Percentiles rank a stretch among this genome's conserved stretches.
These are phyloP conservation scores for Apis laboriosa DNA, from an alignment of 1,140 invertebrate species.

Conservation along the genomic window DNA sequence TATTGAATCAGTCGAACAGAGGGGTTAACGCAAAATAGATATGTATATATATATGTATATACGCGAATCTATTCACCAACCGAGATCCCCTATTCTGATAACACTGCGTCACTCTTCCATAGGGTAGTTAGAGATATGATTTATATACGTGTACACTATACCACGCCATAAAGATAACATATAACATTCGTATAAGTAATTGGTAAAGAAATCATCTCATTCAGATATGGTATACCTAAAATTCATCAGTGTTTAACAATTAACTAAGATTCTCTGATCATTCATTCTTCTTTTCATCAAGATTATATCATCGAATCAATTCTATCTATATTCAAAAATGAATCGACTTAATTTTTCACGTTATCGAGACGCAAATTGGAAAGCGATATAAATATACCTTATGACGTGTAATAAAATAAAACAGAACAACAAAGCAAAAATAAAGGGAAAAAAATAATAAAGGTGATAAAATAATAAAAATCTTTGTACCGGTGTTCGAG, in stretches of 20 bases:
- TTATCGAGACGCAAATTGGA: too few species aligned
- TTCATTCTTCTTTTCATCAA: background rate
- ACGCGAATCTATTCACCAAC: conserved; percentile 55
- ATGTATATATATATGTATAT: conserved; percentile 56
- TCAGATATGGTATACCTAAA: background rate
- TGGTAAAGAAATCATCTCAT: background rate
- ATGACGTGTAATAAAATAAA: too few species aligned
- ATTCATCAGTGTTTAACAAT: background rate
- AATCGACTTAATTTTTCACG: too few species aligned
- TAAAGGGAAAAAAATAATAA: too few species aligned
- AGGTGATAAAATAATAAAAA: too few species aligned
- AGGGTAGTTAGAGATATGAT: conserved; percentile 28
- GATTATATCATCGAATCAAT: too few species aligned
- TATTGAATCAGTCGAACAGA: conserved; percentile 54
- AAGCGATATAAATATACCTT: too few species aligned
- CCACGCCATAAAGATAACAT: conserved; percentile 2
- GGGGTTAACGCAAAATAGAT: conserved; percentile 57
- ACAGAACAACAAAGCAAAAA: too few species aligned
- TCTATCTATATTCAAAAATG: too few species aligned
- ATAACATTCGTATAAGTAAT: conserved; percentile 22
- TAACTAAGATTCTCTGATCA: background rate
- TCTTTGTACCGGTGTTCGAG: too few species aligned
- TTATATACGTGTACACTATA: conserved; percentile 19
- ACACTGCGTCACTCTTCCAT: conserved; percentile 42
- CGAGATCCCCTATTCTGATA: conserved; percentile 53